Evolutionary conservation across 2,113 vertebrate species (phyloP), one percentile per base, ranked within the genome.

Genomic region (Tachysurus vachellii): DNA sequence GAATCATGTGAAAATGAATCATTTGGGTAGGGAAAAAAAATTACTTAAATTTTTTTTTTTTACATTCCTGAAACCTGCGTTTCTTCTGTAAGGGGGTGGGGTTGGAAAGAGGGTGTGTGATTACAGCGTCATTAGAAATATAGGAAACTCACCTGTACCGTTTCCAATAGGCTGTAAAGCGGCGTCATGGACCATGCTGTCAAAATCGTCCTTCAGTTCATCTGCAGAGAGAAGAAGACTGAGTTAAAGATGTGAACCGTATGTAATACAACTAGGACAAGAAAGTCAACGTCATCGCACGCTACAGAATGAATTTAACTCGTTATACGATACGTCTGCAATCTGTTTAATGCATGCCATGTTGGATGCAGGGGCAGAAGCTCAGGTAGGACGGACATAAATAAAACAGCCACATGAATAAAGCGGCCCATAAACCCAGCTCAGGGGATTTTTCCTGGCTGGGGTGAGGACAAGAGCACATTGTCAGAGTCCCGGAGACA

Each of bases 151-250:
- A 99, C 98, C 98, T 98, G 97, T 97, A 96, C 98, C 97, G 83
- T 98, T 99, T 93, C 96, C 96, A 84, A 96, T 88, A 81, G 96
- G 94, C 94, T 97, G 97, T 93, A 98, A 93, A 88, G 96, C 88
- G 94, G 96, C 93, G 91, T 98, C 98, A 71, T 97, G 95, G 93
- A 97, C 97, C 96, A 99, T 93, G 92, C 95, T 95, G 95, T 98
- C 97, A 92, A 97, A 99, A 85, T 98, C 98, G 92, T 98, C 97
- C 94, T 99, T 99, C 93, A 99, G 97, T 96, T 99, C 98, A 96
- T 99, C 98, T 99, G 95, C 85, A 92, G 84, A 93, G 91, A 71
- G 92, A 95, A 19, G 42, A 64, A 87, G 12, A 87, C 44, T 23
- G 3, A 83, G 88, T 89, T 87, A 86, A 86, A 70, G 85, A 86